Conservation (phyloP, 2,888 invertebrate genomes). For the Aspidiotus rigidus region DNA sequence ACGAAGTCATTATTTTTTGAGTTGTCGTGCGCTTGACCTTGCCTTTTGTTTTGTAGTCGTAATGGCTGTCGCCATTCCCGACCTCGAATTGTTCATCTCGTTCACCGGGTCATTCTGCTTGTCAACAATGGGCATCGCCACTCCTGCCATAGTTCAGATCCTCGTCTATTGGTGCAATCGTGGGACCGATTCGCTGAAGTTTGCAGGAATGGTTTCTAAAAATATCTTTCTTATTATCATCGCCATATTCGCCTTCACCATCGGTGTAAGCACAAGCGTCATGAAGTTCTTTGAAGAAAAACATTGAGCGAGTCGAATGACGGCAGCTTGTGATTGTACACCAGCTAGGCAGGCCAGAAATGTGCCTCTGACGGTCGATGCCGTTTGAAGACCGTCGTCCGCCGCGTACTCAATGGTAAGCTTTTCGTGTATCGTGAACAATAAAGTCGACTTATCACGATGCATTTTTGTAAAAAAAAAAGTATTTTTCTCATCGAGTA, state of each 20-base stretch:
- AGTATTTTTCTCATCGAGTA: too few species aligned
- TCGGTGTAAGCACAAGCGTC: constrained; percentile 61
- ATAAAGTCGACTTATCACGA: too few species aligned
- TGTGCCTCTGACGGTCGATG: too few species aligned
- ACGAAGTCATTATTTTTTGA: not conserved
- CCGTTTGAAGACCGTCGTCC: too few species aligned
- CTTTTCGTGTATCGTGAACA: too few species aligned
- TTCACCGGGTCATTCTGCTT: constrained; percentile 81
- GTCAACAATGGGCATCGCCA: constrained; percentile 77
- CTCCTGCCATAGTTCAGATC: constrained; percentile 80
- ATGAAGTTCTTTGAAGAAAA: constrained; percentile 50
- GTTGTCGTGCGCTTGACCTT: not conserved
- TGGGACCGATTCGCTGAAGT: constrained; percentile 43
- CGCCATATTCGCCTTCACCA: constrained; percentile 57
- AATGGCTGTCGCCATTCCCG: constrained; percentile 75
- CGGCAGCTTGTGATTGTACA: too few species aligned
- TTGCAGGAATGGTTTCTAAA: constrained; percentile 38
- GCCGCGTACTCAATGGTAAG: too few species aligned
- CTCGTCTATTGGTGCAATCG: constrained; percentile 68
- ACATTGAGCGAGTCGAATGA: not conserved
- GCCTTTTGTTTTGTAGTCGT: constrained; percentile 53
- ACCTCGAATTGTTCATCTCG: constrained; percentile 60
- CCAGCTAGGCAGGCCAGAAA: too few species aligned
- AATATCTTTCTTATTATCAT: constrained; percentile 49
- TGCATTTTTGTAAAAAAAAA: too few species aligned